Conservation (phyloP, 2,797 vertebrate species). For the Aldrovandia affinis region DNA sequence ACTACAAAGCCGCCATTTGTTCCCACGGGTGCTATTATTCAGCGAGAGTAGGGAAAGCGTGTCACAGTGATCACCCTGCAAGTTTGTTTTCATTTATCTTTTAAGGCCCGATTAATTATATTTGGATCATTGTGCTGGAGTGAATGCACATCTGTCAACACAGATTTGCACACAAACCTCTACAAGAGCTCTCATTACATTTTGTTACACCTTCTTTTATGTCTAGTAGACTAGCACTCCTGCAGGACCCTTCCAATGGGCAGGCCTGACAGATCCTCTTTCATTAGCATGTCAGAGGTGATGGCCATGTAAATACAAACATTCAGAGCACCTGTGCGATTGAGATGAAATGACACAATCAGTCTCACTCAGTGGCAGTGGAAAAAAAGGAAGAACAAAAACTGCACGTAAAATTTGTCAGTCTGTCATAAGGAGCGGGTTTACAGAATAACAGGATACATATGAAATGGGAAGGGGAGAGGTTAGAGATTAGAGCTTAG, state of each 20-base stretch:
- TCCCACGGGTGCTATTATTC: constrained; percentile 60
- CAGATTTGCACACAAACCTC: constrained; percentile 38
- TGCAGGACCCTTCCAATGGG: neutral
- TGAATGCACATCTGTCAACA: constrained; percentile 60
- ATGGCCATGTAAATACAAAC: neutral
- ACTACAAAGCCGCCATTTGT: constrained; percentile 62
- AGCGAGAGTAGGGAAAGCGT: constrained; percentile 55
- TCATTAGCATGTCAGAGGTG: neutral
- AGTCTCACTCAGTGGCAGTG: neutral
- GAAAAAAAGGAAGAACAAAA: neutral
- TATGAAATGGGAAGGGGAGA: neutral
- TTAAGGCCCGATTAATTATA: constrained; percentile 62
- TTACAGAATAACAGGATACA: neutral
- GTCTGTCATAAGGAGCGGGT: too few species aligned
- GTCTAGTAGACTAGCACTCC: neutral
- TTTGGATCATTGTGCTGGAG: constrained; percentile 57
- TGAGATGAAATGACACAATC: neutral
- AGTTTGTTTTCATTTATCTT: constrained; percentile 35
- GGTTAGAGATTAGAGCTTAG: neutral
- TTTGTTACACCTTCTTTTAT: neutral
- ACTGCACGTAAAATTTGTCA: neutral
- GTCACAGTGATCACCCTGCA: constrained; percentile 41
- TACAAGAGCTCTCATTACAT: neutral
- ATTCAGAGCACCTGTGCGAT: neutral
- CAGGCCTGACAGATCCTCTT: neutral